Evolutionary conservation across 2,888 invertebrate species (phyloP).

Genomic region (Cephus nigrinus): DNA sequence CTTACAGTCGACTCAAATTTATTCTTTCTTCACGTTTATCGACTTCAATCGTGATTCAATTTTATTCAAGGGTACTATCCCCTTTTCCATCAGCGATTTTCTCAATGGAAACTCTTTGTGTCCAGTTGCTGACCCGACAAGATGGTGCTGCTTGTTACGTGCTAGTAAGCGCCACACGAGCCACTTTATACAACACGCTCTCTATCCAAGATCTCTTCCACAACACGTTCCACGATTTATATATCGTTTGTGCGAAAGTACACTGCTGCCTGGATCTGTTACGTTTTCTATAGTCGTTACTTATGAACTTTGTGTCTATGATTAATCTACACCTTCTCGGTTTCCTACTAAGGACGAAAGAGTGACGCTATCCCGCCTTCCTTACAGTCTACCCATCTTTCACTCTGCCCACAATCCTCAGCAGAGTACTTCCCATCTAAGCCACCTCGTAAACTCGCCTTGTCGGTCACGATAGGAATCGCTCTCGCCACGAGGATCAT

Average conservation of each 20-base stretch:
- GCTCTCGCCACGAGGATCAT: background rate
- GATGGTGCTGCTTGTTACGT: background rate
- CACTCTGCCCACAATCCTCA: background rate
- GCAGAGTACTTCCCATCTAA: background rate
- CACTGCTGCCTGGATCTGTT: background rate
- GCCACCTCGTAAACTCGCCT: background rate
- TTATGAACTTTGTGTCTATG: background rate
- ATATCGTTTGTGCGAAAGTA: background rate
- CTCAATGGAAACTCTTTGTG: slow-evolving; percentile 13
- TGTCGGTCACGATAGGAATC: background rate
- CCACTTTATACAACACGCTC: background rate
- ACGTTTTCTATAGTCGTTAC: background rate
- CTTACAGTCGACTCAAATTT: background rate
- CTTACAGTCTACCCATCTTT: background rate
- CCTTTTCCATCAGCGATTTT: background rate
- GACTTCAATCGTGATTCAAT: background rate
- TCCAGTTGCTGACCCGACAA: background rate
- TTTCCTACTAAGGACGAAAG: background rate
- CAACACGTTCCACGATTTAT: background rate
- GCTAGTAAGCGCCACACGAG: background rate
- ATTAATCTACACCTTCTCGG: background rate
- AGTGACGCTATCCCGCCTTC: background rate
- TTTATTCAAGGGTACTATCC: background rate
- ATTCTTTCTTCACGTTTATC: background rate
- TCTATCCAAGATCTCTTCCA: background rate